Evolutionary conservation across 2,113 vertebrate genomes (phyloP), one percentile per base, ranked within the genome.

Genomic region (Hippocampus comes): DNA sequence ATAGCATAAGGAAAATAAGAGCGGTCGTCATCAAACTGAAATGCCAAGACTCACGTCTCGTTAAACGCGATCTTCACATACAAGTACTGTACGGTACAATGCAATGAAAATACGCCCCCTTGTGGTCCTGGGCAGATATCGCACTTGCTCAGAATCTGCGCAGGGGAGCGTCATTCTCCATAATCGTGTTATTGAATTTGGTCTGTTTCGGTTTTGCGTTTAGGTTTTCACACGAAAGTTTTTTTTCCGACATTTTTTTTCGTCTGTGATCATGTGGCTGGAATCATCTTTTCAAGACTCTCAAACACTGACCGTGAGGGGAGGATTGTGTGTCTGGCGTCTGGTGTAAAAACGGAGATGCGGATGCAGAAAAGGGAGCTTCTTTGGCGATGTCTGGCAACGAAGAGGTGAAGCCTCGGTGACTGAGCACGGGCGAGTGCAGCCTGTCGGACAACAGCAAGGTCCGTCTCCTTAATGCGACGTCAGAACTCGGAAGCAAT

Each of bases 361-460:
- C 34, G 59, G 59, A 61, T 71, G 72, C 5, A 79, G 71, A 30
- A 81, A 34, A 68, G 18, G 82, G 74, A 67, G 71, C 72, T 2
- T 72, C 75, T 74, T 48, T 30, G 65, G 51, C 59, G 57, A 89
- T 76, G 65, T 76, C 77, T 2, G 81, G 64, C 59, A 70, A 77
- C 0, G 82, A 87, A 68, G 75, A 74, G 46, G 73, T 20, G 59
- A 78, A 67, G 41, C 70, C 27, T 77, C 75, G 79, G 71, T 55
- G 61, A 61, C 30, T 78, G 25, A 11, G 46, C 20, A 73, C 63
- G 5, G 42, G 21, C 0, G 34, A 53, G 63, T 80, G 77, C 65
- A 57, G 56, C 30, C 41, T 49, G 0, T 91, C 87, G 5, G 88
- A 87, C 56, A 83, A 49, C 20, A 89, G 79, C 78, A 90, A 30